phyloP scores from a whole-genome alignment of 2,888 invertebrate genomes.

The Hydriomena furcata region DNA sequence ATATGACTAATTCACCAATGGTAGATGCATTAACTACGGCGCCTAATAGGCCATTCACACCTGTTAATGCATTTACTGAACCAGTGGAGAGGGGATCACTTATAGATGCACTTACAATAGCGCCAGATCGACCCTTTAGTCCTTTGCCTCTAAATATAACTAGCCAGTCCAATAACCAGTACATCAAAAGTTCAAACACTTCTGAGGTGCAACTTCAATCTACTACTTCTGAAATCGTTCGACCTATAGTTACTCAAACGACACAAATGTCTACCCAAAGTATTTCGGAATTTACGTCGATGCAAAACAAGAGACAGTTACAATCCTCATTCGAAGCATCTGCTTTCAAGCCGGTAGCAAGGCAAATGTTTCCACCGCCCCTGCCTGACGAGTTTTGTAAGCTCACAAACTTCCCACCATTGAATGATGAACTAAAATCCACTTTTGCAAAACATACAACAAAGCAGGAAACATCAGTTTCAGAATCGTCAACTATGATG shows the following conservation, averaged over 20 bases:
- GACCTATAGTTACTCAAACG: slow-evolving; percentile 64
- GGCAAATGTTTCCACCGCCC: slow-evolving; percentile 69
- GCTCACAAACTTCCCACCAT: slow-evolving; percentile 62
- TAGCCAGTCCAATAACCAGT: slow-evolving; percentile 58
- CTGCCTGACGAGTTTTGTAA: slow-evolving; percentile 64
- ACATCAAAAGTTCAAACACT: slow-evolving; percentile 53
- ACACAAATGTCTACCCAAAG: slow-evolving; percentile 55
- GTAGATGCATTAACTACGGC: slow-evolving; percentile 87
- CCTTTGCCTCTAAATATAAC: slow-evolving; percentile 78
- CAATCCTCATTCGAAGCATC: slow-evolving; percentile 69
- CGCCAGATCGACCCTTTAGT: slow-evolving; percentile 85
- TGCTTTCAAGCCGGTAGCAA: slow-evolving; percentile 76
- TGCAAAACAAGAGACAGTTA: slow-evolving; percentile 68
- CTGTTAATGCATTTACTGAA: slow-evolving; percentile 67
- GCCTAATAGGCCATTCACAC: slow-evolving; percentile 85
- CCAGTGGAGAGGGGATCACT: slow-evolving; percentile 78
- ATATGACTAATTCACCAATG: slow-evolving; percentile 84
- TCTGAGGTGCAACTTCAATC: slow-evolving; percentile 33
- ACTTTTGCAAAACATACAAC: slow-evolving; percentile 58
- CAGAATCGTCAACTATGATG: slow-evolving; percentile 57
- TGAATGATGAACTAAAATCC: slow-evolving; percentile 65
- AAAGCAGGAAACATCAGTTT: slow-evolving; percentile 54
- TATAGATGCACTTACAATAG: slow-evolving; percentile 84
- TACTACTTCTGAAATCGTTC: slow-evolving; percentile 57
- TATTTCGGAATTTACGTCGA: slow-evolving; percentile 58